Conservation (phyloP, 2,888 invertebrate species). For the Hirtodrosophila confusa region DNA sequence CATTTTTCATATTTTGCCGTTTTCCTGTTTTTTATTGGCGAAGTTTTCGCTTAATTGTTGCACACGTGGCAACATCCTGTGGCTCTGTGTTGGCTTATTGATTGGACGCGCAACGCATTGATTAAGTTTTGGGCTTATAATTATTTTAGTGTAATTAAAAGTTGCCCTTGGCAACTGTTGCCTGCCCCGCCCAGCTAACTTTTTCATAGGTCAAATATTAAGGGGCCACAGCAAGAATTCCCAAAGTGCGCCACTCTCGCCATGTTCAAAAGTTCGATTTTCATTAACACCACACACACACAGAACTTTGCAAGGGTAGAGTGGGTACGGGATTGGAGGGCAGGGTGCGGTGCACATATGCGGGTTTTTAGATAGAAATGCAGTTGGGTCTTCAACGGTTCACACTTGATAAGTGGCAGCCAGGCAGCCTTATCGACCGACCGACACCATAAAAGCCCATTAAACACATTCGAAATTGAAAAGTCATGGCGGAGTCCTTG, state of each 20-base stretch:
- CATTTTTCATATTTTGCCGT: slow-evolving; percentile 54
- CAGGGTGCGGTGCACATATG: slow-evolving; percentile 1
- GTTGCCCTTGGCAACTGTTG: slow-evolving; percentile 38
- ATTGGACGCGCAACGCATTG: slow-evolving; percentile 39
- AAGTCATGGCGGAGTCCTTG: slow-evolving; percentile 59
- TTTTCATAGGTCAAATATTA: slow-evolving; percentile 21
- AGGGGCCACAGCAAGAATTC: slow-evolving; percentile 7
- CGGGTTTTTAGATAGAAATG: slow-evolving; percentile 18
- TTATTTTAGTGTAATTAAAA: slow-evolving; percentile 68
- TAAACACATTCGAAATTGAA: slow-evolving; percentile 69
- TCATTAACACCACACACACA: slow-evolving; percentile 14
- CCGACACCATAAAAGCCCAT: slow-evolving; percentile 49
- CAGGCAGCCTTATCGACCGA: slow-evolving; percentile 3
- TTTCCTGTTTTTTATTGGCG: slow-evolving; percentile 3
- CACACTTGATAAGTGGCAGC: slow-evolving; percentile 41
- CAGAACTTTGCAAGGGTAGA: background rate
- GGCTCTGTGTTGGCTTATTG: slow-evolving; percentile 33
- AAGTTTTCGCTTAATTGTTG: slow-evolving; percentile 32
- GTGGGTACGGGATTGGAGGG: too few species aligned
- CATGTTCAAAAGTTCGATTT: slow-evolving; percentile 23
- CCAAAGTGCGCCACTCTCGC: slow-evolving; percentile 13
- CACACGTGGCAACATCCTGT: slow-evolving; percentile 19
- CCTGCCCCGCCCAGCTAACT: slow-evolving; percentile 5
- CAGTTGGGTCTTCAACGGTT: slow-evolving; percentile 40
- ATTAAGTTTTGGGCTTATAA: slow-evolving; percentile 53